Base-by-base conservation (phyloP, 2,888 invertebrate species). In the Hypena proboscidalis region DNA sequence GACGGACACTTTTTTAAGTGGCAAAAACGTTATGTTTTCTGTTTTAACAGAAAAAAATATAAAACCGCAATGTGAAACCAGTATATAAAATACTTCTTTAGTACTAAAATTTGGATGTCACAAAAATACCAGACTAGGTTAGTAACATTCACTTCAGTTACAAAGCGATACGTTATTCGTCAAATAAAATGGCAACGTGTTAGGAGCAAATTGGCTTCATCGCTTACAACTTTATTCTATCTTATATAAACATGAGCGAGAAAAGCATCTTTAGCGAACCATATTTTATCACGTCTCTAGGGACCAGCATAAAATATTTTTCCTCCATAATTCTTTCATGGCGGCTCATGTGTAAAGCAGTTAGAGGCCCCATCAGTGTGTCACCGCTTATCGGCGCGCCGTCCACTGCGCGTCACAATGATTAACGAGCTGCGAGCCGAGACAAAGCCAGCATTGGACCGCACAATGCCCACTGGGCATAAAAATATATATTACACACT, bases 391-490 rank as follows among this genome's bases (percentile, higher is more conserved):
- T 80, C 78, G 69, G 59, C 49, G 54, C 37, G 22, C 29, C 36
- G 58, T 67, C 67, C 74, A 70, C 67, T 69, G 72, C 72, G 67
- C 70, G 74, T 73, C 77, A 73, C 61, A 57, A 69, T 79, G 80
- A 80, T 76, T 75, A 79, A 80, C 73, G 80, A 79, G 46, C 55
- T 27, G 52, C 50, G 53, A 60, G 42, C 53, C 67, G 67, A 77
- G 75, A 78, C 79, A 77, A 79, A 74, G 72, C 63, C 67, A 49
- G 63, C 66, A 49, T 56, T 67, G 67, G 63, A 54, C 63, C 65
- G 48, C 58, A 58, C 63, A 58, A 53, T 63, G 55, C 59, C 55
- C 65, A 56, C 39, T 31, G 57, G 44, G 26, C 34, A 50, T 50
- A 51, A 57, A 64, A 65, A 72, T 67, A 74, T 70, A 74, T 74